These are phyloP conservation scores for Coecobrya sp. DNA, from an alignment of 2,888 invertebrate species.

Conservation along the genomic window DNA sequence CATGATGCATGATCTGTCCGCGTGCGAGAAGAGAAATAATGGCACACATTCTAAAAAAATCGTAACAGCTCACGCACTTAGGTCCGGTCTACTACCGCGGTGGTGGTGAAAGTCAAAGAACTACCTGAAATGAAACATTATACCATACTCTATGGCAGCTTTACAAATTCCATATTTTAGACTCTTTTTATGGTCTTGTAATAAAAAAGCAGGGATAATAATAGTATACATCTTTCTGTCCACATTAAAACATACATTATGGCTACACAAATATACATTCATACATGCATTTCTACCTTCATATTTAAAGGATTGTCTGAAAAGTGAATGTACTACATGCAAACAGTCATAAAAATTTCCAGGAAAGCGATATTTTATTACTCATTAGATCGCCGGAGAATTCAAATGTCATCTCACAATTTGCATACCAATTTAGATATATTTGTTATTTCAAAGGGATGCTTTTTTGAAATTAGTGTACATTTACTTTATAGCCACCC, in stretches of 20 bases:
- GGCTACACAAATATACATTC: neutral
- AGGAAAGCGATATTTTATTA: neutral
- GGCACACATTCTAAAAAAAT: slow-evolving; percentile 48
- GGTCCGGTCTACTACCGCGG: neutral
- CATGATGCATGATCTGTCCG: slow-evolving; percentile 51
- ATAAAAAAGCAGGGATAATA: slow-evolving; percentile 15
- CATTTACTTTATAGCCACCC: neutral
- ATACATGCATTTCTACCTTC: neutral
- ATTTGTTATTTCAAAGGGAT: no score
- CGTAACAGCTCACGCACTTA: slow-evolving; percentile 60
- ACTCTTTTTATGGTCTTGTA: neutral
- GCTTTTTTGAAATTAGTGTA: no score
- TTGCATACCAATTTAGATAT: no score
- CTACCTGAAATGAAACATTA: neutral
- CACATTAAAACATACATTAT: no score
- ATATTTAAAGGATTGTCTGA: neutral
- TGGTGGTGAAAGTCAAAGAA: neutral
- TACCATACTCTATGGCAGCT: neutral
- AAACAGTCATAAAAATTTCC: neutral
- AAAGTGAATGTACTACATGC: neutral
- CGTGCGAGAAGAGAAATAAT: slow-evolving; percentile 7
- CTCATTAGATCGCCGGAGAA: no score
- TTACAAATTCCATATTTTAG: neutral
- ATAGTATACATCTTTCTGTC: neutral
- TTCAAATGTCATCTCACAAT: no score